Evolutionary conservation across 2,113 vertebrate genomes (phyloP).

Genomic region (Phodopus roborovskii): DNA sequence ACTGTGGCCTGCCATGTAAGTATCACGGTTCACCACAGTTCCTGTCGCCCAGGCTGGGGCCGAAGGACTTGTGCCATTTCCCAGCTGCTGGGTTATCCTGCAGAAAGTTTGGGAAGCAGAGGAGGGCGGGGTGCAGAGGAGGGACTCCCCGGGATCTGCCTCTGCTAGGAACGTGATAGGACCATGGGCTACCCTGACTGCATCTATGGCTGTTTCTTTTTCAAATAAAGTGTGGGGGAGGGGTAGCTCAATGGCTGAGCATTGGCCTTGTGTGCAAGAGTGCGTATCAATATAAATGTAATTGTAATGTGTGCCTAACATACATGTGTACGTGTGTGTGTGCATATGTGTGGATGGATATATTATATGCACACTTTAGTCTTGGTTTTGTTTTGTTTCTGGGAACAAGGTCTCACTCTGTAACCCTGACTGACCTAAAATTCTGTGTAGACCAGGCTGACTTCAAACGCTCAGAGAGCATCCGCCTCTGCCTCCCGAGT

Average conservation of each 20-base stretch:
- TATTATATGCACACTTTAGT: not conserved
- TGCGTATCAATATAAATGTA: not conserved
- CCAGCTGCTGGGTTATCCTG: not conserved
- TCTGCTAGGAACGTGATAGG: not conserved
- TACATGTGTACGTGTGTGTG: not conserved
- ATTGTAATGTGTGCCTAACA: not conserved
- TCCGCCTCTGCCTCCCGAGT: not conserved
- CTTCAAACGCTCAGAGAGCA: not conserved
- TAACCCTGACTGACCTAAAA: not conserved
- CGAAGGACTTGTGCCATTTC: not conserved
- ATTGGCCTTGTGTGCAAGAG: not conserved
- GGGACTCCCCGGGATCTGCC: not conserved
- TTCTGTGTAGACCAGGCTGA: not conserved
- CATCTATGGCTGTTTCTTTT: not conserved
- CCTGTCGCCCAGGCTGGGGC: not conserved
- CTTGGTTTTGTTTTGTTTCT: not conserved
- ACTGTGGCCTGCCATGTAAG: slow-evolving; percentile 84
- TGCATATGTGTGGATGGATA: not conserved
- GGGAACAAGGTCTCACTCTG: not conserved
- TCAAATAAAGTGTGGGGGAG: not conserved
- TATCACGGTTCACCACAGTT: slow-evolving; percentile 38
- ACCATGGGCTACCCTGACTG: not conserved
- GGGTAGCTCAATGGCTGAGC: not conserved
- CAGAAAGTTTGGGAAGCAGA: not conserved
- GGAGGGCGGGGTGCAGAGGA: too few species aligned